Evolutionary conservation across 2,888 invertebrate genomes (phyloP).

Genomic region (Aporophyla lueneburgensis): DNA sequence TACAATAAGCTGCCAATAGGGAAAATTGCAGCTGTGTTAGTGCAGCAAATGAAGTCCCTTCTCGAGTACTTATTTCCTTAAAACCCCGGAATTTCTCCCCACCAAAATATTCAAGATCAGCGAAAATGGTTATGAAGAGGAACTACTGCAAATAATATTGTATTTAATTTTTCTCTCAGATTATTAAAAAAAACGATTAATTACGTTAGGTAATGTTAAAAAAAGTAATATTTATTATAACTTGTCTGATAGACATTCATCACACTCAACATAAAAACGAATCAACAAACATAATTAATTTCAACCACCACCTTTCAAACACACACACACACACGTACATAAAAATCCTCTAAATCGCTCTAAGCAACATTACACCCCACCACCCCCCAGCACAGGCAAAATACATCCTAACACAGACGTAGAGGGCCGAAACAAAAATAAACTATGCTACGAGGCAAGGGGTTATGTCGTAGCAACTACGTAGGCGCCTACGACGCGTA

Average conservation of each 20-base stretch:
- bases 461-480: slow-evolving; percentile 49
- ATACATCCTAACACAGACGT: slow-evolving; percentile 29
- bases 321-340: neutral
- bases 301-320: neutral
- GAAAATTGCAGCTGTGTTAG: slow-evolving; percentile 2
- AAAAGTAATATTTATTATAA: neutral
- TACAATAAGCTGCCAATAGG: neutral
- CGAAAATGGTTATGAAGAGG: neutral
- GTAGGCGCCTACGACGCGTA: slow-evolving; percentile 59
- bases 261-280: neutral
- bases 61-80: neutral
- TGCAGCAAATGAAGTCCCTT: neutral
- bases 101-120: neutral
- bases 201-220: neutral
- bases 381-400: slow-evolving; percentile 13
- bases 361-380: slow-evolving; percentile 26
- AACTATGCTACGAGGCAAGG: slow-evolving; percentile 48
- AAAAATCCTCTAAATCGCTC: slow-evolving; percentile 37
- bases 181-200: too few species aligned
- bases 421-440: slow-evolving; percentile 56
- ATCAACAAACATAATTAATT: neutral
- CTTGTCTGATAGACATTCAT: neutral
- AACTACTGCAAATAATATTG: neutral
- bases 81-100: neutral
- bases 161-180: too few species aligned